Conservation (phyloP, 1,140 invertebrate genomes). For the Andrena cerasifolii region DNA sequence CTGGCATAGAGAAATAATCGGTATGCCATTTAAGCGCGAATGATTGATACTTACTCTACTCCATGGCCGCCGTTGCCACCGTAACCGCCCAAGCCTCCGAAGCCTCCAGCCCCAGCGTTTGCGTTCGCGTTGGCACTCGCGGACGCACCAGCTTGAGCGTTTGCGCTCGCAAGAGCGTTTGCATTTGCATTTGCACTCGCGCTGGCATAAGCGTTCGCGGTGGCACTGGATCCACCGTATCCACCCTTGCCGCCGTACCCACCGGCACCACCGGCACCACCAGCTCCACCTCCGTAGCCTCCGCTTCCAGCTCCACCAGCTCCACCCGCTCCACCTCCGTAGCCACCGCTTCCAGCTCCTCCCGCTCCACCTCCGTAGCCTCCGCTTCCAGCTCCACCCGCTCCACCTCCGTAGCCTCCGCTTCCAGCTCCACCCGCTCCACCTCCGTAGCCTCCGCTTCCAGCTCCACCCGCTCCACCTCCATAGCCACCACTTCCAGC, state of each 20-base stretch:
- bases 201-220: slow-evolving; percentile 53
- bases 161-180: not conserved
- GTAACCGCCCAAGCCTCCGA: not conserved
- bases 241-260: slow-evolving; percentile 32
- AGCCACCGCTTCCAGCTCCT: slow-evolving; percentile 20
- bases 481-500: not conserved
- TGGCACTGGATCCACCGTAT: slow-evolving; percentile 7
- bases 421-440: not conserved
- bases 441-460: not conserved
- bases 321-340: slow-evolving; percentile 9
- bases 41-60: slow-evolving; percentile 50
- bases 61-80: slow-evolving; percentile 36
- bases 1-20: not conserved
- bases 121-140: slow-evolving; percentile 43
- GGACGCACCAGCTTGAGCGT: not conserved
- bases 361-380: not conserved
- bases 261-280: not conserved
- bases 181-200: slow-evolving; percentile 21
- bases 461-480: slow-evolving; percentile 5
- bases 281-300: slow-evolving; percentile 36
- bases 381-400: not conserved
- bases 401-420: not conserved
- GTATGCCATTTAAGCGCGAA: not conserved
- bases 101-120: slow-evolving; percentile 46
- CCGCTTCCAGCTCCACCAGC: slow-evolving; percentile 42